Base-by-base conservation (phyloP, 2,113 vertebrate species). In the Entosphenus tridentatus region DNA sequence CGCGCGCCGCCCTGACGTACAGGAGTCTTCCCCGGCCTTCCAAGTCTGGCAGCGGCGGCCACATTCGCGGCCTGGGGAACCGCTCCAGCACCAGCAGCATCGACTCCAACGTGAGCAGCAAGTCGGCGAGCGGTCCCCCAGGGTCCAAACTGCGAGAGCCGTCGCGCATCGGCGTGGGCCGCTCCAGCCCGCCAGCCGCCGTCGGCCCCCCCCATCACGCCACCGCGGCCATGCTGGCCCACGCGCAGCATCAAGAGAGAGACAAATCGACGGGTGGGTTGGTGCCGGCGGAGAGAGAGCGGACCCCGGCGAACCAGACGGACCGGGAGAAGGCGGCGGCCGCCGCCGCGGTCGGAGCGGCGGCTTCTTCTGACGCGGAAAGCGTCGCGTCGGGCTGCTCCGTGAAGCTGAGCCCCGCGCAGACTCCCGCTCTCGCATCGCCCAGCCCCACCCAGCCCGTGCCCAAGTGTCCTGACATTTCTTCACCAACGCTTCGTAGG, bases 51-150 rank as follows among this genome's bases (percentile, higher is more conserved):
- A 18, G 58, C 81, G 5, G 76, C 76, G 62, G 81, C 55, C 39
- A 56, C 39, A 81, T 86, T 81, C 86, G 84, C 2, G 85, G 82
- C 70, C 87, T 82, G 70, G 84, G 90, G 2, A 98, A 96, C 78
- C 85, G 93, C 69, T 92, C 89, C 2, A 96, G 92, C 67, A 98
- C 89, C 2, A 96, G 93, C 83, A 96, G 93, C 82, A 96, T 96
- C 69, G 93, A 97, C 76, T 91, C 88, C 73, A 87, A 85, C 75
- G 80, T 87, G 72, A 86, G 83, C 78, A 81, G 81, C 78, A 87
- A 85, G 75, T 85, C 83, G 1, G 84, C 83, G 0, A 18, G 62
- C n/a, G 83, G 82, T 11, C 77, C 86, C 71, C 83, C 84, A 1
- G 78, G 83, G 71, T 82, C 85, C 70, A 86, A 83, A 77, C 78